These are phyloP conservation scores for Channallabes apus DNA, from an alignment of 2,797 vertebrate genomes.

Conservation along the genomic window DNA sequence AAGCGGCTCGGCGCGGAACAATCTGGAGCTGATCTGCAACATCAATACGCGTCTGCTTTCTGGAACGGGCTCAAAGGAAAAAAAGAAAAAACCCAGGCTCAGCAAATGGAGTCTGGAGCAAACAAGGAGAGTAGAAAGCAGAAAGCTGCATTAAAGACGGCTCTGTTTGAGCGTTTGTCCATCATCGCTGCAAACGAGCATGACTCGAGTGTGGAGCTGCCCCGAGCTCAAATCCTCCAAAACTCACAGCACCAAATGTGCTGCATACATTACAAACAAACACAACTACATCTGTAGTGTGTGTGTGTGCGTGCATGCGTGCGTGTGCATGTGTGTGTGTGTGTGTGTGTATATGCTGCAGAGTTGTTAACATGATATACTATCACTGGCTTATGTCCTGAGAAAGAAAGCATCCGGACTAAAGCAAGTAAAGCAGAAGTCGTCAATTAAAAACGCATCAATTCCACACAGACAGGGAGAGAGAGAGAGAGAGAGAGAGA, in stretches of 20 bases:
- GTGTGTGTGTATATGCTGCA: background rate
- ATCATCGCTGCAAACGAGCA: slow-evolving; percentile 16
- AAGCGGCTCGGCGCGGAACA: slow-evolving; percentile 25
- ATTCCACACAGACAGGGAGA: background rate
- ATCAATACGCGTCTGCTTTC: slow-evolving; percentile 40
- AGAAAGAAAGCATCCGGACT: slow-evolving; percentile 10
- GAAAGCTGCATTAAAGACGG: background rate
- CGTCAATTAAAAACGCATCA: slow-evolving; percentile 39
- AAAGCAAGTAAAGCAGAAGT: slow-evolving; percentile 22
- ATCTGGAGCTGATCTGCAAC: slow-evolving; percentile 49
- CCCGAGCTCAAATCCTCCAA: background rate
- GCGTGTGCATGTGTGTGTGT: background rate
- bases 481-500: background rate
- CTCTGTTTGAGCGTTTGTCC: slow-evolving; percentile 24
- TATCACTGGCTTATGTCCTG: slow-evolving; percentile 27
- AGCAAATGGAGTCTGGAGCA: slow-evolving; percentile 32
- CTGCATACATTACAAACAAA: slow-evolving; percentile 17
- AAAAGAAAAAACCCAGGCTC: slow-evolving; percentile 4
- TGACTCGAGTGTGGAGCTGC: slow-evolving; percentile 9
- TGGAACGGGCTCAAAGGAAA: slow-evolving; percentile 29
- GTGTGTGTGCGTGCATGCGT: background rate
- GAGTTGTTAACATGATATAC: slow-evolving; percentile 13
- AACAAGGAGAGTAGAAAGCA: slow-evolving; percentile 3
- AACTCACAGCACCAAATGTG: background rate
- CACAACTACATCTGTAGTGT: background rate